A percentile compares a stretch with the other conserved stretches of the same genome.
Conservation (phyloP, 1,140 invertebrate species). For the Hyles vespertilio region DNA sequence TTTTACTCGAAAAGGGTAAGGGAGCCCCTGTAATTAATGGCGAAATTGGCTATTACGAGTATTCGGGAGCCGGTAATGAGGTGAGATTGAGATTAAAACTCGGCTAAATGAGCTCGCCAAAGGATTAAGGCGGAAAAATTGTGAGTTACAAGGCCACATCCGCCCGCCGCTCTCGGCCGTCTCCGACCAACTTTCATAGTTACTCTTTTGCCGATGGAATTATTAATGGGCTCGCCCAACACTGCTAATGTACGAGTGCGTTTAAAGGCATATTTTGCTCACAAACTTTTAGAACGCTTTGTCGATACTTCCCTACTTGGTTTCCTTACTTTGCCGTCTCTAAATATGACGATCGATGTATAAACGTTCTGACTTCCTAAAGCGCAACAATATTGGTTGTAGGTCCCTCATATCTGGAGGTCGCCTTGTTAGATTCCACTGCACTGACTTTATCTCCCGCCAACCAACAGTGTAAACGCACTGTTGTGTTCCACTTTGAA, state of each 20-base stretch:
- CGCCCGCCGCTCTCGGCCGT: conserved; percentile 7
- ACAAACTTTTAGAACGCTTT: not conserved
- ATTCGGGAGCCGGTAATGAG: conserved; percentile 69
- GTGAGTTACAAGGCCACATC: conserved; percentile 29
- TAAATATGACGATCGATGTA: no score
- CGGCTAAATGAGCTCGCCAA: conserved; percentile 60
- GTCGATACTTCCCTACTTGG: not conserved
- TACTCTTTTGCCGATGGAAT: conserved; percentile 17
- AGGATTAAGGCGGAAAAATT: conserved; percentile 66
- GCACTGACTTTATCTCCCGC: no score
- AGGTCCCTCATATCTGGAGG: no score
- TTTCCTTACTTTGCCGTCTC: no score
- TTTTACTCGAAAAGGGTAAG: conserved; percentile 70
- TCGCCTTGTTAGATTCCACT: no score
- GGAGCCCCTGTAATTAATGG: conserved; percentile 67
- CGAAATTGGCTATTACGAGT: conserved; percentile 71
- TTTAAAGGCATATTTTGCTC: no score
- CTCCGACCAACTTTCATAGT: conserved; percentile 21
- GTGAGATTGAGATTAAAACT: conserved; percentile 73
- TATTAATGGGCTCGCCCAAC: conserved; percentile 14
- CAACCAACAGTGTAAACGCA: no score
- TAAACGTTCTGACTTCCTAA: no score
- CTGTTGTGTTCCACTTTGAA: no score
- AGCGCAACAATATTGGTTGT: no score
- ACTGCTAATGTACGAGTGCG: no score